These are phyloP conservation scores for Cygnus olor DNA, from an alignment of 2,797 vertebrate genomes.

Conservation along the genomic window DNA sequence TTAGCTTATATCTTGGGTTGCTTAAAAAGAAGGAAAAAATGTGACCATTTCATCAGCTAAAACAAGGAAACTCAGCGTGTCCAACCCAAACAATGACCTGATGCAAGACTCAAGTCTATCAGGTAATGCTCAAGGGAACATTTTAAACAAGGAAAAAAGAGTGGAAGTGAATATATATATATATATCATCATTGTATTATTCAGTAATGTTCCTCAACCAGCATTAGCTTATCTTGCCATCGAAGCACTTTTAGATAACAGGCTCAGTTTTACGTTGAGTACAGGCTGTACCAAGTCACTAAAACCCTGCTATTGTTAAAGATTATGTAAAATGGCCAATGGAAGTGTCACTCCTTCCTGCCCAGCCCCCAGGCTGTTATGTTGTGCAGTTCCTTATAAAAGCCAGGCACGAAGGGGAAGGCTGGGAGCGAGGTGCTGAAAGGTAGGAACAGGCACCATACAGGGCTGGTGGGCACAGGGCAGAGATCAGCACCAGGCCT, in stretches of 20 bases:
- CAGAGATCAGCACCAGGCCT: neutral
- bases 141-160: constrained; percentile 59
- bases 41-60: constrained; percentile 13
- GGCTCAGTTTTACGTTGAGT: constrained; percentile 57
- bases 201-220: constrained; percentile 50
- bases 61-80: constrained; percentile 39
- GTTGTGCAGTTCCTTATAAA: constrained; percentile 19
- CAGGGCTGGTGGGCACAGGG: neutral
- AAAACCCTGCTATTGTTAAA: constrained; percentile 65
- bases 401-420: neutral
- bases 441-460: neutral
- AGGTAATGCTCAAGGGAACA: constrained; percentile 63
- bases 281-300: constrained; percentile 70
- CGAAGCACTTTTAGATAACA: constrained; percentile 52
- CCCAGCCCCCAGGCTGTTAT: neutral
- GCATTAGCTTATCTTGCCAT: constrained; percentile 71
- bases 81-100: constrained; percentile 51
- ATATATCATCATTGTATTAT: constrained; percentile 58
- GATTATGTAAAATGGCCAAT: constrained; percentile 70
- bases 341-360: constrained; percentile 66
- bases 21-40: neutral
- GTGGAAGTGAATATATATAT: constrained; percentile 56
- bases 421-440: neutral
- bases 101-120: constrained; percentile 43
- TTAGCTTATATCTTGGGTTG: constrained; percentile 10